Evolutionary conservation across 2,888 invertebrate species (phyloP).

Genomic region (Thymelicus sylvestris): DNA sequence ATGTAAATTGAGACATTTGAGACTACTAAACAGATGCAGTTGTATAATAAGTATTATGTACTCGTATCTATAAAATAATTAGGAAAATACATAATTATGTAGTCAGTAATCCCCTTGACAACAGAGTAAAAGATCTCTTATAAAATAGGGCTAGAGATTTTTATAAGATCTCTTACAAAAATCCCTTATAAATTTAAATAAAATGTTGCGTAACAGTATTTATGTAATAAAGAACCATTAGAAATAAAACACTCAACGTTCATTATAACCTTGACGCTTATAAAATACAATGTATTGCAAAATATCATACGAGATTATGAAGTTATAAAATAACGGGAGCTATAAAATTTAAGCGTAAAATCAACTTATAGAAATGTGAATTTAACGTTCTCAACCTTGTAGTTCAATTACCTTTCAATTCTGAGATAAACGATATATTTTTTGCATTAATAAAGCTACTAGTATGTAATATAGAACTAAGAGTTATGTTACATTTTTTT

Average conservation of each 20-base stretch:
- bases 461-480: not conserved
- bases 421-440: not conserved
- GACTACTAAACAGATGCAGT: too few relatives aligned
- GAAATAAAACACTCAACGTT: not conserved
- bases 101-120: too few relatives aligned
- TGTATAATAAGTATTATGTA: too few relatives aligned
- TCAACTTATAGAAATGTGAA: not conserved
- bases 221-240: slow-evolving; percentile 5
- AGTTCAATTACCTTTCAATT: slow-evolving; percentile 16
- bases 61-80: too few relatives aligned
- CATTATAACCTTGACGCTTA: not conserved
- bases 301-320: not conserved
- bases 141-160: too few relatives aligned
- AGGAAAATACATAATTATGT: too few relatives aligned
- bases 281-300: slow-evolving; percentile 13
- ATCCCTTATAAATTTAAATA: too few relatives aligned
- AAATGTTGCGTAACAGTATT: not conserved
- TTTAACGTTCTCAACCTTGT: slow-evolving; percentile 13
- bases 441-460: too few relatives aligned
- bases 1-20: too few relatives aligned
- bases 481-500: too few relatives aligned
- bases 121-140: too few relatives aligned
- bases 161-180: too few relatives aligned
- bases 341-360: slow-evolving; percentile 17
- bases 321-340: slow-evolving; percentile 2